phyloP scores from a whole-genome alignment of 2,797 vertebrate species.

The Xyrichtys novacula region DNA sequence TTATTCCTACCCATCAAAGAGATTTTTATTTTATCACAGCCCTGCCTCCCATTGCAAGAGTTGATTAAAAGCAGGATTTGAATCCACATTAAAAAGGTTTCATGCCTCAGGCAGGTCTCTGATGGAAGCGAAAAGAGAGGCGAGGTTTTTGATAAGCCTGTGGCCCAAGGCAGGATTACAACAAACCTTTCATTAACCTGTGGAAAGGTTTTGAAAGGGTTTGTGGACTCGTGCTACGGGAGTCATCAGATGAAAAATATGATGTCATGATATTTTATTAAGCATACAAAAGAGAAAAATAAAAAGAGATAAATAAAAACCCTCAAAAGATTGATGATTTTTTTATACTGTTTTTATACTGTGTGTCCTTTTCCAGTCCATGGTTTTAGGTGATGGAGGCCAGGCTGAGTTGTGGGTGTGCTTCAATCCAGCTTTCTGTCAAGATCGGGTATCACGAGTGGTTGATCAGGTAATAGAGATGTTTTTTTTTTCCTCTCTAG shows the following conservation, averaged over 20 bases:
- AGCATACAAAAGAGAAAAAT: neutral
- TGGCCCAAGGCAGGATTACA: constrained; percentile 11
- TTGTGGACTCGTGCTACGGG: neutral
- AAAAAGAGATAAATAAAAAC: neutral
- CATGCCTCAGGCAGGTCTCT: neutral
- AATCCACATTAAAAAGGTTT: constrained; percentile 34
- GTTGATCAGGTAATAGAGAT: constrained; percentile 72
- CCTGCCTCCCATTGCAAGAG: neutral
- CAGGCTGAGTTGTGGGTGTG: constrained; percentile 82
- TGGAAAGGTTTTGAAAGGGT: constrained; percentile 9
- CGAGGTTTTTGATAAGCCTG: constrained; percentile 20
- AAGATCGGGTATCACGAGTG: constrained; percentile 72
- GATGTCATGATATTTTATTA: neutral
- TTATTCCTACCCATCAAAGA: neutral
- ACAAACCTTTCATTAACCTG: constrained; percentile 11
- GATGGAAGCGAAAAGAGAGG: constrained; percentile 10
- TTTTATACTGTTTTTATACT: neutral
- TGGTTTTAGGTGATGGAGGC: constrained; percentile 77
- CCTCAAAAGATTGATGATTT: neutral
- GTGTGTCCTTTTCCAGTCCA: constrained; percentile 71
- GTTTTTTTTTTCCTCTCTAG: neutral
- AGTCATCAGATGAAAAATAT: constrained; percentile 7
- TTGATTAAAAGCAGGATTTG: constrained; percentile 17
- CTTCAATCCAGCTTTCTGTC: constrained; percentile 85
- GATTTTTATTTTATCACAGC: neutral